These are phyloP conservation scores for Podarcis siculus DNA, from an alignment of 2,797 vertebrate species.

Conservation along the genomic window DNA sequence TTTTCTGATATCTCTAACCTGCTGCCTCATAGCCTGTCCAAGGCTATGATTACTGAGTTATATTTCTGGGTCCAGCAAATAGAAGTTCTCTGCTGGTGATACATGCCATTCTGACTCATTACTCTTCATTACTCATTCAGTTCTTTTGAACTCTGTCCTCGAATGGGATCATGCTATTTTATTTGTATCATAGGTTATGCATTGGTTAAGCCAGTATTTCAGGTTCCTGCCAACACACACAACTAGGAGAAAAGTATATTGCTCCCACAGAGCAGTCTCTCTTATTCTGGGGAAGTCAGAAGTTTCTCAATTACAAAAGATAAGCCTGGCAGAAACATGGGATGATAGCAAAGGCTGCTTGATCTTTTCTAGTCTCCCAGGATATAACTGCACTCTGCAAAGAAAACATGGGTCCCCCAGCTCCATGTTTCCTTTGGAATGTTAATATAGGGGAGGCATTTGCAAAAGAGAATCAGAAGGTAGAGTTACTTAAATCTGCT, in stretches of 20 bases:
- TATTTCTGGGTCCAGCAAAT: constrained; percentile 4
- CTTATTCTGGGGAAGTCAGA: background rate
- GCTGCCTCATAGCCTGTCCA: background rate
- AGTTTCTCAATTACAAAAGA: background rate
- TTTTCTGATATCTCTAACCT: constrained; percentile 8
- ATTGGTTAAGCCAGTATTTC: constrained; percentile 57
- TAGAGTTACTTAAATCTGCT: background rate
- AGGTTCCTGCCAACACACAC: constrained; percentile 15
- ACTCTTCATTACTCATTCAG: constrained; percentile 4
- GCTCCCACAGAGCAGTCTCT: background rate
- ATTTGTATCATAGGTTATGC: constrained; percentile 6
- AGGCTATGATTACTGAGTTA: constrained; percentile 16
- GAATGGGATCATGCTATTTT: background rate
- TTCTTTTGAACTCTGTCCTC: constrained; percentile 33
- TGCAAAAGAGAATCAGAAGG: background rate
- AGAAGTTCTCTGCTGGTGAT: constrained; percentile 21
- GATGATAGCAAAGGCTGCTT: background rate
- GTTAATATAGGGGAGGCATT: background rate
- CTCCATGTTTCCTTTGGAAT: background rate
- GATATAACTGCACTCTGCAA: background rate
- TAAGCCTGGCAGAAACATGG: background rate
- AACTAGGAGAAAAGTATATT: background rate
- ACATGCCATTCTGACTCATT: constrained; percentile 6
- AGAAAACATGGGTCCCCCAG: background rate
- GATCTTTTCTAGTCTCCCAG: background rate